Conservation (phyloP, 2,888 invertebrate genomes). For the Gymnoscelis rufifasciata region DNA sequence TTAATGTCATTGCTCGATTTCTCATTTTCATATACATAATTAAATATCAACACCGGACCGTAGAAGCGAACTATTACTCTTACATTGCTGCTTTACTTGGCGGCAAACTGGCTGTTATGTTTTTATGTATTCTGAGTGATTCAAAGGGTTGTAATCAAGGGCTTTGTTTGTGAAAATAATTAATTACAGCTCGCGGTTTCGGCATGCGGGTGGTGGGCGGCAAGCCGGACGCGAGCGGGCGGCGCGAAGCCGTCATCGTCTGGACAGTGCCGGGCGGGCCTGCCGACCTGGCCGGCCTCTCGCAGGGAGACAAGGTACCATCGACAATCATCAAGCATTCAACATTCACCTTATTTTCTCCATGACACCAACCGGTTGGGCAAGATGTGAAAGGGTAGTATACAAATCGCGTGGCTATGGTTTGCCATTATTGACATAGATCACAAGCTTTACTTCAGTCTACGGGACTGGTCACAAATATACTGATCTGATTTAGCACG, state of each 20-base stretch:
- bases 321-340: no score
- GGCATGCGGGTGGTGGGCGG: conserved; percentile 97
- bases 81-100: conserved; percentile 21
- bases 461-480: no score
- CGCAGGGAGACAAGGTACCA: conserved; percentile 91
- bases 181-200: conserved; percentile 87
- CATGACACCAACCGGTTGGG: no score
- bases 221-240: conserved; percentile 90
- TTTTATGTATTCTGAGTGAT: conserved; percentile 25
- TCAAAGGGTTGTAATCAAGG: conserved; percentile 27
- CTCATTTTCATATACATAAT: conserved; percentile 5
- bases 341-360: no score
- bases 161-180: conserved; percentile 33
- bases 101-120: conserved; percentile 22
- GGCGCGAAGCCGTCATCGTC: conserved; percentile 92
- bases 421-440: no score
- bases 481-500: no score
- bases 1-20: conserved; percentile 12
- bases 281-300: conserved; percentile 92
- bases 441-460: no score
- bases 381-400: no score
- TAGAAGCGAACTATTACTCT: conserved; percentile 18
- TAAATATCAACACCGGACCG: conserved; percentile 17
- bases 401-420: no score
- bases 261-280: conserved; percentile 96